A percentile compares a stretch with the other conserved stretches of the same genome.
Evolutionary conservation across 2,797 vertebrate genomes (phyloP).

Genomic region (Galaxias olidus): DNA sequence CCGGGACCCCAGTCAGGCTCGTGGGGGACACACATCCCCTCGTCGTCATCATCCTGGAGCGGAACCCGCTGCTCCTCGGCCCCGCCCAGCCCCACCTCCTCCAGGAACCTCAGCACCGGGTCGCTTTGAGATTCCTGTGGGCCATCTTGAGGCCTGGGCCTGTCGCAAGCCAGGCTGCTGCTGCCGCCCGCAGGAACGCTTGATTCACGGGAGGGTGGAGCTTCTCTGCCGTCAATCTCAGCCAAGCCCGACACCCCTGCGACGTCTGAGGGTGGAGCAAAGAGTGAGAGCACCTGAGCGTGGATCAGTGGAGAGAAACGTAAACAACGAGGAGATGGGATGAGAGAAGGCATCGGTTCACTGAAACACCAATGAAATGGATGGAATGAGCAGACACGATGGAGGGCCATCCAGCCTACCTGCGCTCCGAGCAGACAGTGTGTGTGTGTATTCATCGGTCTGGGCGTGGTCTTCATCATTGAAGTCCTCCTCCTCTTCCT

Average conservation of each 20-base stretch:
- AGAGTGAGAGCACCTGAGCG: conserved; percentile 68
- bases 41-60: conserved; percentile 72
- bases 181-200: conserved; percentile 79
- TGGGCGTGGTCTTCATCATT: conserved; percentile 65
- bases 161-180: conserved; percentile 68
- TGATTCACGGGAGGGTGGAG: conserved; percentile 69
- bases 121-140: conserved; percentile 53
- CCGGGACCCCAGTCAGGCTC: conserved; percentile 77
- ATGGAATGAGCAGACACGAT: conserved; percentile 25
- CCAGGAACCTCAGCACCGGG: conserved; percentile 52
- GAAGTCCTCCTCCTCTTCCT: conserved; percentile 52
- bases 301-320: conserved; percentile 15
- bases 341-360: conserved; percentile 14
- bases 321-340: conserved; percentile 11
- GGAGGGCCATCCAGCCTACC: conserved; percentile 51
- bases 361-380: conserved; percentile 10
- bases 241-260: conserved; percentile 65
- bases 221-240: conserved; percentile 75
- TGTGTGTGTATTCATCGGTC: conserved; percentile 31
- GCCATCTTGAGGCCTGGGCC: conserved; percentile 41
- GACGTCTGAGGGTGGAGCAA: conserved; percentile 73
- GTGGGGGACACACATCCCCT: conserved; percentile 75
- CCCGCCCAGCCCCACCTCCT: conserved; percentile 62
- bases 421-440: conserved; percentile 56
- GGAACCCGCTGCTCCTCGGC: conserved; percentile 71